phyloP scores from a whole-genome alignment of 2,797 vertebrate genomes.

The Aratinga solstitialis region DNA sequence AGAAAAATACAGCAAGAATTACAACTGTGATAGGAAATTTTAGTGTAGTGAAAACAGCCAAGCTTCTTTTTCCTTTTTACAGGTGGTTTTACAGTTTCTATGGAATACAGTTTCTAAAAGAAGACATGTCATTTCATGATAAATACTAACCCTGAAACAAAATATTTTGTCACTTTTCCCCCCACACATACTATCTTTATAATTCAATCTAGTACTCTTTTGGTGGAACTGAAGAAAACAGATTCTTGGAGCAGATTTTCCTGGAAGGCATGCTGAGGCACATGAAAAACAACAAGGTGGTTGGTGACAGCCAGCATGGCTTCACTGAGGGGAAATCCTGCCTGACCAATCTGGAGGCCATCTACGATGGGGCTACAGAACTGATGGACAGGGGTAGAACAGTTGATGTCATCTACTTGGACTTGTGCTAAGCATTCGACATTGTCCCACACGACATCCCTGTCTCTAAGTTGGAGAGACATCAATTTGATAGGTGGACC shows the following conservation, averaged over 20 bases:
- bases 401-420: too few species aligned
- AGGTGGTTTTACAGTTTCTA: slow-evolving; percentile 25
- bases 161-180: slow-evolving; percentile 42
- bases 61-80: slow-evolving; percentile 6
- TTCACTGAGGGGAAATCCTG: too few species aligned
- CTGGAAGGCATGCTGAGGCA: too few species aligned
- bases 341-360: too few species aligned
- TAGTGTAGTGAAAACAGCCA: not conserved
- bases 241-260: not conserved
- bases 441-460: too few species aligned
- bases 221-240: not conserved
- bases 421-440: too few species aligned
- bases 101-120: slow-evolving; percentile 7
- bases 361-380: too few species aligned
- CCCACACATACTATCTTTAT: slow-evolving; percentile 10
- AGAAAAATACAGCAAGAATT: not conserved
- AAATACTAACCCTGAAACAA: slow-evolving; percentile 33
- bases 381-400: too few species aligned
- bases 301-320: too few species aligned
- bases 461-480: too few species aligned
- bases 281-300: too few species aligned
- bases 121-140: slow-evolving; percentile 38
- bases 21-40: not conserved
- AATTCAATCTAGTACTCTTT: not conserved
- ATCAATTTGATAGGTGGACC: too few species aligned